phyloP scores from a whole-genome alignment of 2,797 vertebrate species.

The Urophycis tenuis region DNA sequence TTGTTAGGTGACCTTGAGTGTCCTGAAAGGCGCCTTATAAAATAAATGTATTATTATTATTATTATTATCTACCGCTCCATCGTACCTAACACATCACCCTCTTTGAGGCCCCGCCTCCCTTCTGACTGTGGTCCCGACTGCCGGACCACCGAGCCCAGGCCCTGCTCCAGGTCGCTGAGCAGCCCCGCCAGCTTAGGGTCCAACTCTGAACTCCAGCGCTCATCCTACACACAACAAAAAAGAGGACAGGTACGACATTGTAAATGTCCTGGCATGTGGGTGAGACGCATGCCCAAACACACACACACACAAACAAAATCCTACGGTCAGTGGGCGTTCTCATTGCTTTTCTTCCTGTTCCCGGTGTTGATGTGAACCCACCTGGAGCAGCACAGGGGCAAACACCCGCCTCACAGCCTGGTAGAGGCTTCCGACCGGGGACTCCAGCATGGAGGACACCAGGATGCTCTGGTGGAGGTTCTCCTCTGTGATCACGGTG shows the following conservation, averaged over 20 bases:
- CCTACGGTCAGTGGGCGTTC: neutral
- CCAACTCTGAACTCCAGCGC: conserved; percentile 83
- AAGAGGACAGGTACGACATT: too few relatives aligned
- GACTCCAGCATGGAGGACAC: conserved; percentile 96
- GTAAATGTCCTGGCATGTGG: neutral
- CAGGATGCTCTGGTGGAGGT: conserved; percentile 84
- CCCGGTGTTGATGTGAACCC: neutral
- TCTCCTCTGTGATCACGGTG: conserved; percentile 89
- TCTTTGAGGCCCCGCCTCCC: conserved; percentile 67
- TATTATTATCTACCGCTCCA: neutral
- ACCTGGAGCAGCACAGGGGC: conserved; percentile 87
- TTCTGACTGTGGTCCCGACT: conserved; percentile 65
- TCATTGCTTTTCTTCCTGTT: neutral
- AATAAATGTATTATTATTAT: too few relatives aligned
- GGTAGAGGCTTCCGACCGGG: conserved; percentile 89
- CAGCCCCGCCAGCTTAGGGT: conserved; percentile 88
- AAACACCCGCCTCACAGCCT: conserved; percentile 87
- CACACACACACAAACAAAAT: neutral
- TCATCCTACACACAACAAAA: conserved; percentile 78
- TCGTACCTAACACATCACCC: conserved; percentile 78
- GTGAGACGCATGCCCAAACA: neutral
- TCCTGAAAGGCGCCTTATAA: too few relatives aligned
- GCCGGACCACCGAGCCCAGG: conserved; percentile 81
- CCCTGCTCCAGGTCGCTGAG: conserved; percentile 87
- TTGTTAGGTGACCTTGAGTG: too few relatives aligned